Evolutionary conservation across 2,113 vertebrate species (phyloP).

Genomic region (Columba livia): DNA sequence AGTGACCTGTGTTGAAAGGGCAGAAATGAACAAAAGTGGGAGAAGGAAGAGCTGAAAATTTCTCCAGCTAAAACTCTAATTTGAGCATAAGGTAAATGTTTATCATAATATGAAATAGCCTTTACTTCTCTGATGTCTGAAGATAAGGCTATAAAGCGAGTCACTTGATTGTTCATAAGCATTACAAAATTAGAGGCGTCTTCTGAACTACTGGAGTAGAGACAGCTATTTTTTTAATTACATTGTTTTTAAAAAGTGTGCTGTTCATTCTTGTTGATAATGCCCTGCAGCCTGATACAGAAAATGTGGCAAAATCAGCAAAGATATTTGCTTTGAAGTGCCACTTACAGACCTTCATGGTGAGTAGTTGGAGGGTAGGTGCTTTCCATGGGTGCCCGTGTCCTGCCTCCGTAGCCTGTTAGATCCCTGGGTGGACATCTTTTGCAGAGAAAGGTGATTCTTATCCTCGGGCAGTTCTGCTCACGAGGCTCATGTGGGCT

Average conservation of each 20-base stretch:
- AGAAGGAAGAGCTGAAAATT: not conserved
- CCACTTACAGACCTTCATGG: not conserved
- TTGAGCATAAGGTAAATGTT: not conserved
- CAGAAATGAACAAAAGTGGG: not conserved
- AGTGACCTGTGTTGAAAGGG: not conserved
- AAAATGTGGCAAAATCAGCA: not conserved
- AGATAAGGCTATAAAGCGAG: not conserved
- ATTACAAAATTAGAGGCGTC: not conserved
- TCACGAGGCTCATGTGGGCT: not conserved
- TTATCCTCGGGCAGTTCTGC: not conserved
- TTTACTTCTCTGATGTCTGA: not conserved
- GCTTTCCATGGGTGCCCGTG: not conserved
- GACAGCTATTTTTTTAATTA: not conserved
- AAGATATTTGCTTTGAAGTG: not conserved
- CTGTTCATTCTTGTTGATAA: not conserved
- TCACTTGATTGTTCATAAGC: not conserved
- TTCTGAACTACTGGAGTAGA: not conserved
- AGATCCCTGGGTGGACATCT: not conserved
- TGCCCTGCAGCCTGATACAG: not conserved
- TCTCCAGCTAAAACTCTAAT: not conserved
- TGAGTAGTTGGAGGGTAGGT: not conserved
- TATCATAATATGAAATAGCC: not conserved
- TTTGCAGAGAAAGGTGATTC: not conserved
- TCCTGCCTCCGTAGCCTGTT: not conserved
- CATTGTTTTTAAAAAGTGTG: not conserved